Base-by-base conservation (phyloP, 1,140 invertebrate species). In the Brevipalpus yothersi region DNA sequence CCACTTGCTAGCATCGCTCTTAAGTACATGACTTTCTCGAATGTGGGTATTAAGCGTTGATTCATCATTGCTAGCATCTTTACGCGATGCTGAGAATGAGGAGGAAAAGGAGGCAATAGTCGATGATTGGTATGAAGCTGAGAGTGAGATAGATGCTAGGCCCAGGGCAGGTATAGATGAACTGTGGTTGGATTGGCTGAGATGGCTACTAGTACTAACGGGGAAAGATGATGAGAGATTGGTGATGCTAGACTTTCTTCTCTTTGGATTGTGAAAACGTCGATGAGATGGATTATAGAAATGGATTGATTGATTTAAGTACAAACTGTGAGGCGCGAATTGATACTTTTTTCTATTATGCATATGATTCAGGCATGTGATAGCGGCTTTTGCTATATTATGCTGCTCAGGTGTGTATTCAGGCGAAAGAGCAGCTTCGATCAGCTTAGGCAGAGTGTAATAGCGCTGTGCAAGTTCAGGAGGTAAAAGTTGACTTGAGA, bases 391-490 rank as follows among this genome's bases (percentile, higher is more conserved):
- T 0, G 88, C 87, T 67, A 69, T 72, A 69, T 70, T 66, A 64
- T 68, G 66, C 53, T 70, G 63, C 41, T 62, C 58, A 31, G 47
- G 43, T 19, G 66, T 58, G 45, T 58, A 65, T 60, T 68, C 62
- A 59, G 64, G 63, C 7, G 68, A 76, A n/a, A 82, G 79, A 11
- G 85, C 85, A 64, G 84, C 79, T 1, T 81, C 76, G 61, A 92
- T 71, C 17, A 94, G 71, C 60, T 79, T 79, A 1, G 88, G 86
- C 58, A 92, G 72, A 7, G 85, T 80, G 8, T 88, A 83, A 43
- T 80, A 82, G 40, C 84, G 75, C 67, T 83, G 80, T 68, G 80
- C 83, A 63, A 85, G 82, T 67, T 91, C 86, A 41, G 89, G 88
- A 62, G 93, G 71, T 45, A 87, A 76, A 55, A 58, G 59, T 41